phyloP scores from a whole-genome alignment of 2,797 vertebrate species.

The Neosalanx taihuensis region DNA sequence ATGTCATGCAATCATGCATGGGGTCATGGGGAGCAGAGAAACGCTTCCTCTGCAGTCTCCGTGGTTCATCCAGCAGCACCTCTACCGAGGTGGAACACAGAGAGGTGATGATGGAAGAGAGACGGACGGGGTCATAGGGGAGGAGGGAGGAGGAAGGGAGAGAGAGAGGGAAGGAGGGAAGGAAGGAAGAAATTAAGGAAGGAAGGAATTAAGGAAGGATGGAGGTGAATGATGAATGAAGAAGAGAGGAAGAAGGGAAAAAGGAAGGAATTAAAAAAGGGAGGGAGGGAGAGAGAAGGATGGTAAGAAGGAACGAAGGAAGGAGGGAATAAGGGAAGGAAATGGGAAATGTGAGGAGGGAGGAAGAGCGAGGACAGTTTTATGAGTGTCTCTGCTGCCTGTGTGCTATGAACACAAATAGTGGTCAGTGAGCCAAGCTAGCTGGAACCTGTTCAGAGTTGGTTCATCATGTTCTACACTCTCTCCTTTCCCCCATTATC shows the following conservation, averaged over 20 bases:
- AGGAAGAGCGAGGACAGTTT: neutral
- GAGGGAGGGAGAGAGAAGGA: too few species aligned
- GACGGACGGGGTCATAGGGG: too few species aligned
- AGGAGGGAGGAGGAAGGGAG: too few species aligned
- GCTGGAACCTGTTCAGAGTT: constrained; percentile 14
- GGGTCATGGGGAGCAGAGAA: constrained; percentile 5
- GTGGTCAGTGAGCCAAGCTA: constrained; percentile 2
- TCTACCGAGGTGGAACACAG: neutral
- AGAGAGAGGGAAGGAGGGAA: too few species aligned
- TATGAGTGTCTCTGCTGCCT: neutral
- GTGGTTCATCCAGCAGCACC: neutral
- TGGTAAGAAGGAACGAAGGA: too few species aligned
- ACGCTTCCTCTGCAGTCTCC: constrained; percentile 3
- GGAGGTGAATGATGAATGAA: too few species aligned
- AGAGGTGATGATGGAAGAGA: too few species aligned
- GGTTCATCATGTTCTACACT: neutral
- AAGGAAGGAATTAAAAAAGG: too few species aligned
- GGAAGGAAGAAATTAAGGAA: too few species aligned
- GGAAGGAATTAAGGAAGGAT: neutral
- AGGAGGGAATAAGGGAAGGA: neutral
- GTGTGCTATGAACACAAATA: constrained; percentile 12
- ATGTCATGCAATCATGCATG: neutral
- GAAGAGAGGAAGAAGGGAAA: neutral
- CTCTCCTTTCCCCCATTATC: neutral
- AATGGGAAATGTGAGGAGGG: neutral